phyloP scores from a whole-genome alignment of 2,113 vertebrate species.

The Istiophorus platypterus region DNA sequence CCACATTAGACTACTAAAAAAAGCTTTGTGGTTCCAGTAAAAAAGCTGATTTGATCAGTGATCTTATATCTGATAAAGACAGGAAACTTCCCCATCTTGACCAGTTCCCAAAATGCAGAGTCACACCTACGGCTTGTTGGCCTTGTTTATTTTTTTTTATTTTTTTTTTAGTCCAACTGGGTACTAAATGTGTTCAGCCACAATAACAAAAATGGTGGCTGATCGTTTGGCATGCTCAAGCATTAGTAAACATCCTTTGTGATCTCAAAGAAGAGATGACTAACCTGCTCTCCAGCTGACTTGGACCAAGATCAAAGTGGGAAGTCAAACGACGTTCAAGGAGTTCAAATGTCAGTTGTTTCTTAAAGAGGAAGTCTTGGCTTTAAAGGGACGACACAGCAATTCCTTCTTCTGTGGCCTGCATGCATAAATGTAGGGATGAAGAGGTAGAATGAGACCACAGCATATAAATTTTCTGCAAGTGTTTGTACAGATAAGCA shows the following conservation, averaged over 20 bases:
- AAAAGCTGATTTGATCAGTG: constrained; percentile 22
- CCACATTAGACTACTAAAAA: neutral
- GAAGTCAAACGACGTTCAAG: constrained; percentile 50
- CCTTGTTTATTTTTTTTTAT: no score
- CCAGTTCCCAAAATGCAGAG: constrained; percentile 21
- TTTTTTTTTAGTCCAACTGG: constrained; percentile 4
- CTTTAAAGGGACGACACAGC: constrained; percentile 38
- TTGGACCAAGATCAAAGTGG: constrained; percentile 73
- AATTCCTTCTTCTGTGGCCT: constrained; percentile 24
- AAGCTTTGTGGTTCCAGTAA: neutral
- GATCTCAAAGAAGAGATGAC: constrained; percentile 59
- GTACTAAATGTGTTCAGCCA: neutral
- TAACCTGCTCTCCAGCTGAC: constrained; percentile 77
- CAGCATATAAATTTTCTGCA: constrained; percentile 12
- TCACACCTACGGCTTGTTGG: constrained; percentile 15
- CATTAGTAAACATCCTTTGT: constrained; percentile 63
- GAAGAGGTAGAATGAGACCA: constrained; percentile 11
- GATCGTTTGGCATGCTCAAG: constrained; percentile 12
- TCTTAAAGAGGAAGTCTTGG: constrained; percentile 75
- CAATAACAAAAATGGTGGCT: no score
- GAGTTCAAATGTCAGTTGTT: constrained; percentile 73
- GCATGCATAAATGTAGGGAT: constrained; percentile 22
- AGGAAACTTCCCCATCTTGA: neutral
- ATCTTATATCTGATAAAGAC: constrained; percentile 14
- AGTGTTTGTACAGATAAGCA: constrained; percentile 37